phyloP scores from a whole-genome alignment of 2,113 vertebrate genomes.

The Candoia aspera region DNA sequence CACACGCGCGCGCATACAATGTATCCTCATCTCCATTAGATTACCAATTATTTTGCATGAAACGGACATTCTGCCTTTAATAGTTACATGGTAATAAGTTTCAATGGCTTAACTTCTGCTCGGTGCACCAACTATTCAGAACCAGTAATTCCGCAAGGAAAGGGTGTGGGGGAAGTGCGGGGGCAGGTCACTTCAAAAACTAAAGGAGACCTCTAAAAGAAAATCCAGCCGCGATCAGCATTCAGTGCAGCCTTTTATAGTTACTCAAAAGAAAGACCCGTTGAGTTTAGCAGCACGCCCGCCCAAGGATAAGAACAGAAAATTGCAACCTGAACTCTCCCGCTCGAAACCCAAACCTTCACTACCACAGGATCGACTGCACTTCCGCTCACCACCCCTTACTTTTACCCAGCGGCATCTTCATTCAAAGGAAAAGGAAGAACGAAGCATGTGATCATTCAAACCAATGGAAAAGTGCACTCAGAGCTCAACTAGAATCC shows the following conservation, averaged over 20 bases:
- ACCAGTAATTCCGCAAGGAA: not conserved
- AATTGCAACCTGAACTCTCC: not conserved
- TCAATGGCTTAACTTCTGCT: not conserved
- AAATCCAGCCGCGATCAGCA: not conserved
- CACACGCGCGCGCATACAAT: not conserved
- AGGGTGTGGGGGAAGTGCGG: not conserved
- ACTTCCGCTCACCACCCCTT: not conserved
- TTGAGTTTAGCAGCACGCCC: not conserved
- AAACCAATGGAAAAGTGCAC: not conserved
- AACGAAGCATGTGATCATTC: not conserved
- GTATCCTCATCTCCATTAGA: not conserved
- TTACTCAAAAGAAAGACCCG: not conserved
- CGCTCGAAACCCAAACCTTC: not conserved
- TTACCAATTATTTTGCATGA: not conserved
- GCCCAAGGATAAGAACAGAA: too few species aligned
- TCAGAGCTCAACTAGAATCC: not conserved
- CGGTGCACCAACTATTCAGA: not conserved
- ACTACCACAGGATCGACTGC: not conserved
- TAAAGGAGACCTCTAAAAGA: not conserved
- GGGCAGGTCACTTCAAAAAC: not conserved
- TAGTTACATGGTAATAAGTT: not conserved
- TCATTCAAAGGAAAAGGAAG: not conserved
- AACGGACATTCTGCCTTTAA: not conserved
- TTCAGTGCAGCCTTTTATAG: not conserved
- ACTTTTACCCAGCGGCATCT: not conserved